Percentiles rank a stretch among this genome's conserved stretches.
phyloP scores from a whole-genome alignment of 2,888 invertebrate species.

The Coelogynopora nodosa region DNA sequence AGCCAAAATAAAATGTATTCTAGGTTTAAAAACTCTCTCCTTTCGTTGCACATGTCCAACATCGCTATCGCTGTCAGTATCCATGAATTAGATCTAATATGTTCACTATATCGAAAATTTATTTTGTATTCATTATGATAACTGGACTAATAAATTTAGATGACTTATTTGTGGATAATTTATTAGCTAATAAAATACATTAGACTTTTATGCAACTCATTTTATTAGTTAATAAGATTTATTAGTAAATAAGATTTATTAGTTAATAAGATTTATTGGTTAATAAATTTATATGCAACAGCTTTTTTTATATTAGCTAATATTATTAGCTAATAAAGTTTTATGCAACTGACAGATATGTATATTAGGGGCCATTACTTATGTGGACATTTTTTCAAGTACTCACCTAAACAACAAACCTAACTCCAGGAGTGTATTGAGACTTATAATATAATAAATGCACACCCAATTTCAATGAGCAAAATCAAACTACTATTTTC shows the following conservation, averaged over 20 bases:
- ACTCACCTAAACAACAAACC: background rate
- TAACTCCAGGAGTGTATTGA: background rate
- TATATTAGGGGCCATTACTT: background rate
- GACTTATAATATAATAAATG: constrained; percentile 17
- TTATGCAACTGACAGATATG: background rate
- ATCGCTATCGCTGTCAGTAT: background rate
- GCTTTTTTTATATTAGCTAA: background rate
- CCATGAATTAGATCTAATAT: background rate
- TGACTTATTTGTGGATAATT: background rate
- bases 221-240: background rate
- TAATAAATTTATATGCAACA: background rate
- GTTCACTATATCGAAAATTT: too few relatives aligned
- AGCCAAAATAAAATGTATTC: background rate
- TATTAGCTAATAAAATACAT: background rate
- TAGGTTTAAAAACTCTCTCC: background rate
- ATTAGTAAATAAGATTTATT: too few relatives aligned
- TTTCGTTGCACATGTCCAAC: background rate
- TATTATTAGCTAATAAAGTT: background rate
- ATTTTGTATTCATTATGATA: background rate
- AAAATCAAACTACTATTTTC: background rate
- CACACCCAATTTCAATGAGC: constrained; percentile 8
- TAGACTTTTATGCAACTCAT: background rate
- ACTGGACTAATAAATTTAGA: background rate
- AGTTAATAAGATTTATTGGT: background rate
- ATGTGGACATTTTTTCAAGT: background rate